Conservation (phyloP, 2,797 vertebrate species). For the Mus minutoides region DNA sequence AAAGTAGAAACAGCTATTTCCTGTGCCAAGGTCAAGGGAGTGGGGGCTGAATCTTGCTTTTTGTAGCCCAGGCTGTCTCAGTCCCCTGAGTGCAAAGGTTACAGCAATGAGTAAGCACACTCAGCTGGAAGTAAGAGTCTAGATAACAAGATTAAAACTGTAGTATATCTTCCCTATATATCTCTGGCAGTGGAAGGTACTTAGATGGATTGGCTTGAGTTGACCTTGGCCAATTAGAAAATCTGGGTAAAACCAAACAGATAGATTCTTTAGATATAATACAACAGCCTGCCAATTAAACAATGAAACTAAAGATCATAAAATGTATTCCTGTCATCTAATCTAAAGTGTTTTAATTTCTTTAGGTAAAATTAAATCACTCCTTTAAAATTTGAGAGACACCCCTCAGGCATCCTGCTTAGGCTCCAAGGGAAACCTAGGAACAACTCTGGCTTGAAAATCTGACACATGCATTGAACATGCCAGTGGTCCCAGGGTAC, state of each 20-base stretch:
- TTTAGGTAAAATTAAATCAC: background rate
- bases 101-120: background rate
- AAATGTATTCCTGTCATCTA: background rate
- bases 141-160: background rate
- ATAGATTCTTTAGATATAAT: background rate
- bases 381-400: background rate
- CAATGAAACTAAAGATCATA: background rate
- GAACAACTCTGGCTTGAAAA: background rate
- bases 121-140: slow-evolving; percentile 6
- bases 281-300: background rate
- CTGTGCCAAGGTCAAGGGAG: background rate
- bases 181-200: background rate
- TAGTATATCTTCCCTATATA: background rate
- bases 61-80: background rate
- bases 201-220: background rate
- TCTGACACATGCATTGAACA: background rate
- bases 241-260: background rate
- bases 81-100: background rate
- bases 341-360: background rate
- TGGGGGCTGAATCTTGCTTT: background rate
- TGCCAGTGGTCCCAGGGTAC: background rate
- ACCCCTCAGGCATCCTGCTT: background rate
- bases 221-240: slow-evolving; percentile 40
- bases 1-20: slow-evolving; percentile 17
- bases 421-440: background rate